A percentile compares a stretch with the other conserved stretches of the same genome.
Conservation (phyloP, 2,888 invertebrate genomes). For the Cosmia pyralina region DNA sequence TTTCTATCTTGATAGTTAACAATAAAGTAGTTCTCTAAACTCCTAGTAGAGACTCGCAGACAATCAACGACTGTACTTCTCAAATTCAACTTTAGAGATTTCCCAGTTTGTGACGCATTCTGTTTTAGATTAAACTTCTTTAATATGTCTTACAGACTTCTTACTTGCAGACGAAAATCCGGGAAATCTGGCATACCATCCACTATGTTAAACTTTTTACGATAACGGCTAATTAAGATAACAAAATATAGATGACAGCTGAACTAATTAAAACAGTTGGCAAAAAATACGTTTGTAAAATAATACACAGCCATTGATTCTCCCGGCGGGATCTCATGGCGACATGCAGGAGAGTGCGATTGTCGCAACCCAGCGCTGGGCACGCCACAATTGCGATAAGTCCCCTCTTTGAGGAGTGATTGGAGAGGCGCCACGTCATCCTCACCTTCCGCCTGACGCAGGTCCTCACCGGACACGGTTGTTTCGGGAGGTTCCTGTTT, state of each 20-base stretch:
- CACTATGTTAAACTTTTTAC: neutral
- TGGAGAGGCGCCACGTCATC: too few relatives aligned
- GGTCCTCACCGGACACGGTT: too few relatives aligned
- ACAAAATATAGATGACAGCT: neutral
- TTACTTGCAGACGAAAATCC: neutral
- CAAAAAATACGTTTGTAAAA: neutral
- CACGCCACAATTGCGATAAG: too few relatives aligned
- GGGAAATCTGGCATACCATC: neutral
- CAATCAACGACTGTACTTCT: slow-evolving; percentile 25
- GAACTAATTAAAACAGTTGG: neutral
- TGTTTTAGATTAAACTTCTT: slow-evolving; percentile 9
- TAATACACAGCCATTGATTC: too few relatives aligned
- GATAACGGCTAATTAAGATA: neutral
- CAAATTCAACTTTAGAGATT: slow-evolving; percentile 18
- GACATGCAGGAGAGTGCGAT: too few relatives aligned
- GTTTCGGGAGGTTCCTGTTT: too few relatives aligned
- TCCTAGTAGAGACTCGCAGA: slow-evolving; percentile 1
- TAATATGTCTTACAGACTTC: neutral
- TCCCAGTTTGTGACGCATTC: slow-evolving; percentile 18
- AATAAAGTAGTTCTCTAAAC: slow-evolving; percentile 13
- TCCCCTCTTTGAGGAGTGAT: too few relatives aligned
- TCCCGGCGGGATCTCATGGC: too few relatives aligned
- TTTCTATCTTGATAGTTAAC: slow-evolving; percentile 25
- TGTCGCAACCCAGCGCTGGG: too few relatives aligned
- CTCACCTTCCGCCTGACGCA: too few relatives aligned